These are phyloP conservation scores for Pyxicephalus adspersus DNA, from an alignment of 2,113 vertebrate genomes.

Conservation along the genomic window DNA sequence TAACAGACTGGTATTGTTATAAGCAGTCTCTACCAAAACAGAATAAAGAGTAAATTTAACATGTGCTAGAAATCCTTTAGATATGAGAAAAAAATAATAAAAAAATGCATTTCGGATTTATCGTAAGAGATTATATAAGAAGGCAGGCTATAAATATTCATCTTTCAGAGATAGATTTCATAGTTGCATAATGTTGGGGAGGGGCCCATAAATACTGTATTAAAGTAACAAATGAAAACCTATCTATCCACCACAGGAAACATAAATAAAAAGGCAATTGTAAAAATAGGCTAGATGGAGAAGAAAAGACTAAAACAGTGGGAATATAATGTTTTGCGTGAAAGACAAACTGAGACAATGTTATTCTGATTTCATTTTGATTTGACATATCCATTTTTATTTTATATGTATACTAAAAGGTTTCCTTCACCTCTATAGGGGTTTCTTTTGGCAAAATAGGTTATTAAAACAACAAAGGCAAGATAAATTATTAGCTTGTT, in stretches of 20 bases:
- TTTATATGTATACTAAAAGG: too few species aligned
- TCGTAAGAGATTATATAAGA: not conserved
- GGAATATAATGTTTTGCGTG: too few species aligned
- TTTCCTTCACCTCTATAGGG: too few species aligned
- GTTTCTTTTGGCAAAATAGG: too few species aligned
- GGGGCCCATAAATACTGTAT: conserved; percentile 23
- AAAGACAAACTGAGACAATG: too few species aligned
- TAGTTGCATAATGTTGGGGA: not conserved
- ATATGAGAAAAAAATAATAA: conserved; percentile 7
- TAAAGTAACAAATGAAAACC: conserved; percentile 13
- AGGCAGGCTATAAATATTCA: conserved; percentile 26
- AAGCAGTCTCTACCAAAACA: not conserved
- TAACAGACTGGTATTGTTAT: not conserved
- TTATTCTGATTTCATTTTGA: too few species aligned
- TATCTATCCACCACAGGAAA: not conserved
- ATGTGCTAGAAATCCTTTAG: conserved; percentile 8
- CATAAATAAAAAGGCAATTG: not conserved
- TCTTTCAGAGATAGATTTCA: not conserved
- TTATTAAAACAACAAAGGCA: too few species aligned
- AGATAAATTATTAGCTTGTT: too few species aligned
- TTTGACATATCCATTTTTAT: too few species aligned
- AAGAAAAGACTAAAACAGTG: too few species aligned
- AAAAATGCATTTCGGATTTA: not conserved
- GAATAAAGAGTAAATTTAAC: not conserved
- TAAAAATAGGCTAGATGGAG: too few species aligned